phyloP scores from a whole-genome alignment of 1,140 invertebrate species.

The Sycophaga agraensis region DNA sequence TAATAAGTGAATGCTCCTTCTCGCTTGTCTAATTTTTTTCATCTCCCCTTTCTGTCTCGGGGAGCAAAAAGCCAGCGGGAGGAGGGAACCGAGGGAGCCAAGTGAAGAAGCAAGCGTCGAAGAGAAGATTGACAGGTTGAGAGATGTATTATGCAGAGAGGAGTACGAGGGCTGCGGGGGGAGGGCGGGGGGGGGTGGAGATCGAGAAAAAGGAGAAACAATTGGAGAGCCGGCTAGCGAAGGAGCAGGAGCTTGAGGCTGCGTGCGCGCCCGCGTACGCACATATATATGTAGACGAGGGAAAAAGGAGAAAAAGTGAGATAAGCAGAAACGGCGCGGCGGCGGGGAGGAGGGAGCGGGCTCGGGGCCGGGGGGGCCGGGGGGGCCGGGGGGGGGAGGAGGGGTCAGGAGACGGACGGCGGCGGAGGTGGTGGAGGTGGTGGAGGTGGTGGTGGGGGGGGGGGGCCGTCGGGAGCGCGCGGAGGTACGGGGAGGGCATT shows the following conservation, averaged over 20 bases:
- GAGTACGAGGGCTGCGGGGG: too few species aligned
- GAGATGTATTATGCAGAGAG: constrained; percentile 11
- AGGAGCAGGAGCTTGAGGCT: constrained; percentile 2
- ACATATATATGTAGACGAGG: not conserved
- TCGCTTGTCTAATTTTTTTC: constrained; percentile 14
- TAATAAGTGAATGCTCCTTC: not conserved
- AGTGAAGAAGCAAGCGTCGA: not conserved
- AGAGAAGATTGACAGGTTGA: constrained; percentile 32
- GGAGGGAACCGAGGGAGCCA: constrained; percentile 3
- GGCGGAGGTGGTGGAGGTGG: not conserved
- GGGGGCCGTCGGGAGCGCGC: not conserved
- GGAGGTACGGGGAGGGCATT: too few species aligned
- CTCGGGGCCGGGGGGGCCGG: not conserved
- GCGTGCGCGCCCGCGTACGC: not conserved
- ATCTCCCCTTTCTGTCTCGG: constrained; percentile 5
- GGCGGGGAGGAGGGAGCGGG: not conserved
- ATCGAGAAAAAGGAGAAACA: constrained; percentile 11
- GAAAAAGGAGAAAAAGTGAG: constrained; percentile 16
- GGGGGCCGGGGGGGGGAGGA: not conserved
- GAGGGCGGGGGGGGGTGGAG: too few species aligned
- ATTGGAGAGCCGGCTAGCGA: not conserved
- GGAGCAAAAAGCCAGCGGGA: constrained; percentile 22
- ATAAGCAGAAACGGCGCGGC: constrained; percentile 9
- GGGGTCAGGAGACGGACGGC: too few species aligned
- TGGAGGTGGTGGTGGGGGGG: not conserved